These are phyloP conservation scores for Pyrgilauda ruficollis DNA, from an alignment of 2,113 vertebrate genomes.

Conservation along the genomic window DNA sequence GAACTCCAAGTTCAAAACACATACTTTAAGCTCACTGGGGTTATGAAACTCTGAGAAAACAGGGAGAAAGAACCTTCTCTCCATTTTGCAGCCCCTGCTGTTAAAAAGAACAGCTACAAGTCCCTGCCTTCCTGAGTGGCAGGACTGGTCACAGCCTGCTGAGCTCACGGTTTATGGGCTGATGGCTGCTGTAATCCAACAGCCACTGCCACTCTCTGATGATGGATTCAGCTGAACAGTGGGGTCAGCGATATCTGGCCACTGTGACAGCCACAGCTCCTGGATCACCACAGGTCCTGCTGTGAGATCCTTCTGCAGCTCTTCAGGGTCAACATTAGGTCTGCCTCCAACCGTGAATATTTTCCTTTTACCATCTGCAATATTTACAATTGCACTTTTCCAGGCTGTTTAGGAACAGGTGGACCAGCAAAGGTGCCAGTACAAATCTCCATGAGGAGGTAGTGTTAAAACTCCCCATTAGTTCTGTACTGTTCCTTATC, in stretches of 20 bases:
- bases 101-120: neutral
- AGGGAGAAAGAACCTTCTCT: neutral
- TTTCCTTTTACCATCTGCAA: neutral
- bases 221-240: neutral
- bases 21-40: rapidly evolving
- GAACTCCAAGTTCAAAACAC: neutral
- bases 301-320: constrained; percentile 21
- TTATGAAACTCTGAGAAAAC: neutral
- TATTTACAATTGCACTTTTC: neutral
- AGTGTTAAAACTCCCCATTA: neutral
- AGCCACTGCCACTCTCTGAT: neutral
- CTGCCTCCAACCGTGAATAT: neutral
- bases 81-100: neutral
- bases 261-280: neutral
- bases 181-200: constrained; percentile 9
- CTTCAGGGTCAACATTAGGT: constrained; percentile 4
- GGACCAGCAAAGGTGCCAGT: neutral
- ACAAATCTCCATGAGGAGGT: neutral
- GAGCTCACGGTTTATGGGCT: neutral
- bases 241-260: neutral
- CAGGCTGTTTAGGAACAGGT: neutral
- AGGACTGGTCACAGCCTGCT: neutral
- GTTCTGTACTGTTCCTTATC: neutral
- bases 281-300: neutral
- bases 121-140: neutral